Percentiles rank a stretch among this genome's conserved stretches.
Conservation (phyloP, 1,140 invertebrate genomes). For the Camponotus floridanus region DNA sequence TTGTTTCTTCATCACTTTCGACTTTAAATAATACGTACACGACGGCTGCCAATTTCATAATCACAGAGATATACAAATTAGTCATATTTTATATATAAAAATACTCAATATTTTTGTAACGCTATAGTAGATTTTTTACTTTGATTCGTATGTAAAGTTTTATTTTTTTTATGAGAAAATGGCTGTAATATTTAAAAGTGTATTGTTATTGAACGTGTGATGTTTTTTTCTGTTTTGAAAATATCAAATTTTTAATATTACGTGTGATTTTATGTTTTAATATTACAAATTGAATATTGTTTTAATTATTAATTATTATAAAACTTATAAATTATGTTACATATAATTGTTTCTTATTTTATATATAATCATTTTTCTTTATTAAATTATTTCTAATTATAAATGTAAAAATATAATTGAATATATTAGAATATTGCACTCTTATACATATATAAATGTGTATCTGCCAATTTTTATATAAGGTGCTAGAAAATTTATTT, state of each 20-base stretch:
- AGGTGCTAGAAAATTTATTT: too few species aligned
- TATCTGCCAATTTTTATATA: too few species aligned
- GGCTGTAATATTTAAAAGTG: not conserved
- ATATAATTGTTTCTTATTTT: not conserved
- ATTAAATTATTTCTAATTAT: conserved; percentile 1
- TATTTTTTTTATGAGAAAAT: conserved; percentile 8
- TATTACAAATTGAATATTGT: not conserved
- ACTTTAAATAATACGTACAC: not conserved
- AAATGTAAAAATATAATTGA: not conserved
- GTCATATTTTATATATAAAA: not conserved
- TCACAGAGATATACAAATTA: not conserved
- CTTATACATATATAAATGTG: too few species aligned
- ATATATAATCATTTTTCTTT: not conserved
- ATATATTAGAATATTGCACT: too few species aligned
- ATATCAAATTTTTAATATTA: conserved; percentile 4
- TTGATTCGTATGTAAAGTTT: not conserved
- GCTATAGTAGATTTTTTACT: not conserved
- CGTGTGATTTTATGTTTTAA: not conserved
- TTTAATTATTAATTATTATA: not conserved
- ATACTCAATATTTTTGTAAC: not conserved
- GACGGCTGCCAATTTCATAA: conserved; percentile 28
- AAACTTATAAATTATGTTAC: not conserved
- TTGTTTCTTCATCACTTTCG: not conserved
- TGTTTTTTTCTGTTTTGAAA: not conserved
- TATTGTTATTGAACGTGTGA: not conserved